Percentiles rank a stretch among this genome's conserved stretches.
phyloP scores from a whole-genome alignment of 2,113 vertebrate genomes.

The western clawed frog (Xenopus tropicalis) region UCB_Xtro_10.0 CM004451.2:2305001-2305500 shows the following conservation, averaged over 20 bases:
- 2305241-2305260: too few species aligned
- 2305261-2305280: not conserved
- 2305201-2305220: too few species aligned
- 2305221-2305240: too few species aligned
- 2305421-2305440: not conserved
- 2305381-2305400: not conserved
- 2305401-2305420: not conserved
- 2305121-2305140: not conserved
- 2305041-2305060: not conserved
- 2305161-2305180: too few species aligned
- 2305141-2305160: too few species aligned
- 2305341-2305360: too few species aligned
- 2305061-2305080: not conserved
- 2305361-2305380: not conserved
- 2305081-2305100: not conserved
- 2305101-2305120: not conserved
- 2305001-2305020: not conserved
- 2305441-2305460: too few species aligned
- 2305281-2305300: too few species aligned
- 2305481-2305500: too few species aligned
- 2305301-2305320: conserved; percentile 9
- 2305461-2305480: too few species aligned
- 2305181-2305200: too few species aligned
- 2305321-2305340: too few species aligned
- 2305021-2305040: not conserved